Base-by-base conservation (phyloP, 2,797 vertebrate genomes). In the Denticeps clupeoides region DNA sequence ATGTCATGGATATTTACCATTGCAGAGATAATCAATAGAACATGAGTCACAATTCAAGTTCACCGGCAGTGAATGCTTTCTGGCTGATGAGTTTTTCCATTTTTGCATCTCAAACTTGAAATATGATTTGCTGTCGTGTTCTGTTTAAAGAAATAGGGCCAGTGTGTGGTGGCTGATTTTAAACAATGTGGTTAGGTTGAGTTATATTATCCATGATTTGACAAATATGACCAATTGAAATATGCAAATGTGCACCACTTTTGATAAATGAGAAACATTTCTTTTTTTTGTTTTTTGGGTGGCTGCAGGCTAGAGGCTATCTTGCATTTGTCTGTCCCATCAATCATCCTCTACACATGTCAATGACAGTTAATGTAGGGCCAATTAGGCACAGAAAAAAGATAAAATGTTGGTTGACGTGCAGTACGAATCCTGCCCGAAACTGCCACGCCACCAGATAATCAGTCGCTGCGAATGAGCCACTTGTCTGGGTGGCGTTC, bases 221-320 rank as follows among this genome's bases (percentile, higher is more conserved):
- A 33, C 47, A 49, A 43, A 64, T 43, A 40, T 25, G 25, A 18
- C 40, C 41, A 40, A 47, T 53, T 60, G 38, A 47, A 55, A 60
- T 49, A 58, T 64, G 52, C 42, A 58, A 55, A 64, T 61, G 29
- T 7, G 3, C 19, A 28, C 13, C 27, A 29, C 32, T 10, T 9
- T 33, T 58, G 51, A 51, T 51, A 32, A 53, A 64, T 52, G 47
- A 32, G 28, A 55, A 52, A 33, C 29, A 32, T 29, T 15, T 44
- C 28, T 58, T 55, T 51, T 33, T 45, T 49, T 55, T 24, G 49
- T 53, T 52, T 45, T 18, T 24, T 28, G 27, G 41, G 27, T 18
- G 11, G 28, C 10, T 28, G 28, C 42, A 41, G 24, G 26, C 25
- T 49, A 31, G 18, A 47, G 38, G 27, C 42, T 7, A 13, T 54